Percentiles rank a stretch among this genome's conserved stretches.
phyloP scores from a whole-genome alignment of 2,113 vertebrate genomes.

The Pollachius pollachius region DNA sequence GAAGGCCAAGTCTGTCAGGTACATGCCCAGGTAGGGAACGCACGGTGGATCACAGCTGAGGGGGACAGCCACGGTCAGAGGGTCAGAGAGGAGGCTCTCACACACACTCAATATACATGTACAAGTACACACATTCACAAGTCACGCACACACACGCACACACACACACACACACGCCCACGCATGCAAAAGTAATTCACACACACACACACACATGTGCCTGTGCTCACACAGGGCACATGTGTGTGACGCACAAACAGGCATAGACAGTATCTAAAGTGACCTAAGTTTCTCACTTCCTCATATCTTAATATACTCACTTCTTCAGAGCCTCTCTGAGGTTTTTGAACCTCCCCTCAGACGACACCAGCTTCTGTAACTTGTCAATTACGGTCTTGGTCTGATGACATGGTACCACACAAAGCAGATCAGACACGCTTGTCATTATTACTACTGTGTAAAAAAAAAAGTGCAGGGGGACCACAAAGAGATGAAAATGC shows the following conservation, averaged over 20 bases:
- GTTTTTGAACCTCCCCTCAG: conserved; percentile 97
- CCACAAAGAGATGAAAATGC: too few relatives aligned
- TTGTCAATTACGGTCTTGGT: conserved; percentile 96
- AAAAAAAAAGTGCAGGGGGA: too few relatives aligned
- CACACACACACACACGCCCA: neutral
- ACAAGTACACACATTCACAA: neutral
- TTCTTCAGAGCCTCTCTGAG: conserved; percentile 96
- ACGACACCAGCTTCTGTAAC: conserved; percentile 95
- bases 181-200: neutral
- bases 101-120: neutral
- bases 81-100: neutral
- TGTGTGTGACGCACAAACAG: neutral
- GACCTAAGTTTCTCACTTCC: neutral
- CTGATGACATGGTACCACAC: conserved; percentile 67
- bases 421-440: neutral
- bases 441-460: neutral
- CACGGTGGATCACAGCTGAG: conserved; percentile 94
- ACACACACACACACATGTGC: neutral
- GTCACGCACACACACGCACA: neutral
- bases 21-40: conserved; percentile 98
- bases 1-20: conserved; percentile 96
- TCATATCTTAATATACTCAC: conserved; percentile 68
- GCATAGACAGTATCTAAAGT: too few relatives aligned
- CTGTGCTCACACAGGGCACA: neutral
- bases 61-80: conserved; percentile 3